These are phyloP conservation scores for Andricus curvator DNA, from an alignment of 2,888 invertebrate genomes.

Conservation along the genomic window DNA sequence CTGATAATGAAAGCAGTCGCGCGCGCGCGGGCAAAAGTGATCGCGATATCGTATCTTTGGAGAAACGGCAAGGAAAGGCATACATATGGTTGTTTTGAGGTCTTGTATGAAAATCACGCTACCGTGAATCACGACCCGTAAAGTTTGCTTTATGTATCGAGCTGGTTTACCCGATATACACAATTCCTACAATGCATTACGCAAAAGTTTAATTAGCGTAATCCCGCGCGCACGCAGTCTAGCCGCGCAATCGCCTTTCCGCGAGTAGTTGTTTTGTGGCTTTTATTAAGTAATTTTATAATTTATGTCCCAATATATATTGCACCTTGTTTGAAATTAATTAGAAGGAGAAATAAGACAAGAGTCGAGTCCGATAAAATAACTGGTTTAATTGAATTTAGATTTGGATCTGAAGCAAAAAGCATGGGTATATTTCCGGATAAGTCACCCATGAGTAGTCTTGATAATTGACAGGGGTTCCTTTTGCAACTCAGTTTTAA, in stretches of 20 bases:
- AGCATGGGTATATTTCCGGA: too few species aligned
- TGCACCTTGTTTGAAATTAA: background rate
- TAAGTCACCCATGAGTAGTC: too few species aligned
- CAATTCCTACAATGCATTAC: constrained; percentile 5
- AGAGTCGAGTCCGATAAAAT: background rate
- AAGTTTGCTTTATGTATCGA: background rate
- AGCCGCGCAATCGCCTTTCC: background rate
- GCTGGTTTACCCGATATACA: constrained; percentile 5
- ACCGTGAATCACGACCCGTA: constrained; percentile 4
- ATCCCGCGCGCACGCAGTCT: background rate
- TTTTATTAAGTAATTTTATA: background rate
- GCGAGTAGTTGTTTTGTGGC: background rate
- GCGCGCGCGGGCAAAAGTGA: background rate
- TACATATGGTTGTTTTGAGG: constrained; percentile 5
- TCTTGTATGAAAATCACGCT: background rate
- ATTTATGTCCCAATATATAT: background rate
- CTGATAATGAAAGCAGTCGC: constrained; percentile 1
- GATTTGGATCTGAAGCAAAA: too few species aligned
- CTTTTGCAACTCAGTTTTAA: too few species aligned
- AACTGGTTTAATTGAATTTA: too few species aligned
- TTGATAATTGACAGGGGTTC: too few species aligned
- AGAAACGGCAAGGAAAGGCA: constrained; percentile 1
- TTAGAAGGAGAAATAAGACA: background rate
- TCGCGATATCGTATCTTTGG: constrained; percentile 27
- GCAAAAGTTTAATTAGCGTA: constrained; percentile 1